Conservation (phyloP, 2,888 invertebrate genomes). For the Tridacna crocea region DNA sequence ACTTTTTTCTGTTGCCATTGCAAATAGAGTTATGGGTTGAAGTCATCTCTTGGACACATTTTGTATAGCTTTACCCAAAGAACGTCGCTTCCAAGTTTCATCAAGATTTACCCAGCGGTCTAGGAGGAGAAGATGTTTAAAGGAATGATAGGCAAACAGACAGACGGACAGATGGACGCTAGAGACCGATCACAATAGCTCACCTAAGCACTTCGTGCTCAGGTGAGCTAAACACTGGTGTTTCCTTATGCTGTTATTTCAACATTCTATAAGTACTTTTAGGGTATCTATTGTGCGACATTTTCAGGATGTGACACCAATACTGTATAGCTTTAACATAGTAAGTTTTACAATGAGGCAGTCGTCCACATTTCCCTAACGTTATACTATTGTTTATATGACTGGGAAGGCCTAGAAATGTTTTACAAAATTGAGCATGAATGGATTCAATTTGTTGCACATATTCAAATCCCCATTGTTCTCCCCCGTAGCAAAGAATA, state of each 20-base stretch:
- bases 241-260: constrained; percentile 10
- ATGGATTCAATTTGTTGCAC: background rate
- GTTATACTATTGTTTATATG: background rate
- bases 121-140: too few relatives aligned
- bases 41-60: too few relatives aligned
- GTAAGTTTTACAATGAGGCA: background rate
- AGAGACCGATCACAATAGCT: too few relatives aligned
- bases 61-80: too few relatives aligned
- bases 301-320: background rate
- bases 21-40: too few relatives aligned
- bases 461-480: constrained; percentile 23
- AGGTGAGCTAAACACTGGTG: too few relatives aligned
- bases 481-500: constrained; percentile 13
- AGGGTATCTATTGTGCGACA: constrained; percentile 17
- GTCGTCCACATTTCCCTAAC: background rate
- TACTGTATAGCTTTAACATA: background rate
- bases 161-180: too few relatives aligned
- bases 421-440: background rate
- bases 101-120: too few relatives aligned
- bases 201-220: too few relatives aligned
- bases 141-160: too few relatives aligned
- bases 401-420: background rate
- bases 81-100: too few relatives aligned
- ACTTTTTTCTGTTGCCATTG: too few relatives aligned
- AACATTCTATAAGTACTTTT: constrained; percentile 28